Evolutionary conservation across 2,888 invertebrate genomes (phyloP).

Genomic region (Eupithecia dodoneata): DNA sequence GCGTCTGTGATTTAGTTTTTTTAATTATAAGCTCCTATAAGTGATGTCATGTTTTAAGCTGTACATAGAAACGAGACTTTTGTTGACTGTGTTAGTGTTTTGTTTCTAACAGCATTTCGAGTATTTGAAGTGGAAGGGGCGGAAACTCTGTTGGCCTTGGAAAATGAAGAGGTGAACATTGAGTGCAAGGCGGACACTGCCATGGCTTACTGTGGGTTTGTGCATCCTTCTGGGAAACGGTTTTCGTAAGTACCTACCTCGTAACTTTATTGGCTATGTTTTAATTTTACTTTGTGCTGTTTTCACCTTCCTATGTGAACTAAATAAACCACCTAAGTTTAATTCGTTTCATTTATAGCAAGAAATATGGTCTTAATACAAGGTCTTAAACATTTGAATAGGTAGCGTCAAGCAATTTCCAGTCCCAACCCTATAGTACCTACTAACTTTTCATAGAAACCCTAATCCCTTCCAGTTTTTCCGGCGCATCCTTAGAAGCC

Average conservation of each 20-base stretch:
- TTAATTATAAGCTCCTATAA: background rate
- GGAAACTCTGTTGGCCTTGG: constrained; percentile 68
- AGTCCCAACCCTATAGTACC: too few relatives aligned
- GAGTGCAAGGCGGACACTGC: constrained; percentile 68
- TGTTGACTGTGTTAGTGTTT: background rate
- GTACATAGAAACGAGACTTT: background rate
- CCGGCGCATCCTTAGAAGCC: constrained; percentile 62
- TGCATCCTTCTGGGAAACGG: constrained; percentile 72
- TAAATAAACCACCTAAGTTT: background rate
- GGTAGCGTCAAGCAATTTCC: too few relatives aligned
- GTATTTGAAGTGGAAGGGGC: constrained; percentile 61
- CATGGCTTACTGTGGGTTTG: constrained; percentile 76
- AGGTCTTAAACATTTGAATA: too few relatives aligned
- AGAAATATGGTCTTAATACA: too few relatives aligned
- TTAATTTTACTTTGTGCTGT: background rate
- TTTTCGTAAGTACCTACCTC: constrained; percentile 69
- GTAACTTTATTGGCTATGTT: background rate
- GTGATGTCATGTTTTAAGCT: background rate
- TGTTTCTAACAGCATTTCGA: constrained; percentile 63
- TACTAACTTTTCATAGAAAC: background rate
- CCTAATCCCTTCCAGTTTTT: constrained; percentile 58
- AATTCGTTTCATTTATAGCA: too few relatives aligned
- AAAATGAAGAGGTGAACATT: constrained; percentile 67
- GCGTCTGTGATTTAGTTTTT: background rate
- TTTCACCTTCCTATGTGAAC: background rate